Evolutionary conservation across 2,888 invertebrate genomes (phyloP).

Genomic region (Spodoptera littoralis): DNA sequence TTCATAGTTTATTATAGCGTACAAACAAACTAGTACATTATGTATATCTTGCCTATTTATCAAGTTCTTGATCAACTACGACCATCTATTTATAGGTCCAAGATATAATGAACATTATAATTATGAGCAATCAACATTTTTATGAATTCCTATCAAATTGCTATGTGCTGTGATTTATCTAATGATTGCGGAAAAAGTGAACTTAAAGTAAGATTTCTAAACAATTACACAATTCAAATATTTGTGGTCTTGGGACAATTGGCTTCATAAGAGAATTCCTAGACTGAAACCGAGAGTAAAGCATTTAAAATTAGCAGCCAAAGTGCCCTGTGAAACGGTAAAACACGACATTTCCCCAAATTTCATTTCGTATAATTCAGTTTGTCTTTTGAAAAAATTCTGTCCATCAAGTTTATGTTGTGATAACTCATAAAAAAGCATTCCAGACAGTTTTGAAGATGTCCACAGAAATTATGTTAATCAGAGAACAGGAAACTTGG

Average conservation of each 20-base stretch:
- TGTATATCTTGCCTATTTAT: background rate
- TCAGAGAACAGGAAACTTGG: conserved; percentile 14
- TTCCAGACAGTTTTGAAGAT: conserved; percentile 14
- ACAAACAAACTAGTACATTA: too few relatives aligned
- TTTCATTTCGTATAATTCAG: background rate
- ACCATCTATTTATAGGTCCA: background rate
- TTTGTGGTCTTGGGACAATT: too few relatives aligned
- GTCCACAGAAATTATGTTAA: conserved; percentile 39
- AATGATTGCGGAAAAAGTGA: too few relatives aligned
- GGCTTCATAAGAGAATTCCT: too few relatives aligned
- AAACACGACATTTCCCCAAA: background rate
- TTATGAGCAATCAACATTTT: conserved; percentile 5
- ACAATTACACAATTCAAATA: too few relatives aligned
- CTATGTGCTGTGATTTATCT: too few relatives aligned
- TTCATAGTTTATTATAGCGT: too few relatives aligned
- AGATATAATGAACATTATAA: background rate
- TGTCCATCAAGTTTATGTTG: background rate
- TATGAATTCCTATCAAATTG: conserved; percentile 1
- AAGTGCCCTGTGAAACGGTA: too few relatives aligned
- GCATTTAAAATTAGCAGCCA: too few relatives aligned
- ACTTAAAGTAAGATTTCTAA: too few relatives aligned
- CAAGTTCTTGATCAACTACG: background rate
- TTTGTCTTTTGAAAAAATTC: background rate
- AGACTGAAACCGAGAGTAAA: too few relatives aligned
- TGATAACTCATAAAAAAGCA: conserved; percentile 6